Base-by-base conservation (phyloP, 2,113 vertebrate genomes). In the Scophthalmus maximus region DNA sequence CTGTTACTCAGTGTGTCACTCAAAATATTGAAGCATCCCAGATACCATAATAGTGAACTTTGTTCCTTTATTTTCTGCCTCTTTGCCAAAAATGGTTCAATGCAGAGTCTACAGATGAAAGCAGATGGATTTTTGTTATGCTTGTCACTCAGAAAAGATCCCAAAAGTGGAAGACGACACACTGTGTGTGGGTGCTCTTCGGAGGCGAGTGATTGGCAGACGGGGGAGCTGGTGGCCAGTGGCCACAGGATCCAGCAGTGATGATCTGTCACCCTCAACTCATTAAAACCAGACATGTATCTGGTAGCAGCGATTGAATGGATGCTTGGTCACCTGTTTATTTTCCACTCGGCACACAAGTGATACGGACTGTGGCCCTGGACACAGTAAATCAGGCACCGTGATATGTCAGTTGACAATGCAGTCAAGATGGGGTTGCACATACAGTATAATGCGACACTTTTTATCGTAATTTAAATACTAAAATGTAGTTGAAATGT, bases 181-280 rank as follows among this genome's bases (percentile, higher is more conserved):
- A 29, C 29, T 72, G 11, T 79, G 53, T 73, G 51, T 79, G 77
- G 65, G 56, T 66, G 44, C 68, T 58, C 42, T 61, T 76, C n/a
- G 12, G 36, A 76, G 38, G 57, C 12, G 36, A 29, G 34, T 79
- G 81, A 88, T 65, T 79, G 81, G 74, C 83, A 88, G 76, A 69
- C 57, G 34, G 64, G 71, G 83, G 70, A 81, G 73, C 69, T 58
- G 61, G 76, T 89, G 81, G 58, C 81, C 74, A 61, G 76, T 89
- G 81, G 58, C 81, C 74, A 61, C 53, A 25, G 40, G 36, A 80
- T 67, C 53, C 61, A 72, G 65, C 71, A 36, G 44, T 72, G 85
- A 84, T 68, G 73, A 82, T 86, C 66, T 71, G 81, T 87, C 85
- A 82, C 60, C 78, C 51, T 29, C 59, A 76, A 49, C 52, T 79